These are phyloP conservation scores for Dinoponera quadriceps DNA, from an alignment of 1,140 invertebrate genomes.

Conservation along the genomic window DNA sequence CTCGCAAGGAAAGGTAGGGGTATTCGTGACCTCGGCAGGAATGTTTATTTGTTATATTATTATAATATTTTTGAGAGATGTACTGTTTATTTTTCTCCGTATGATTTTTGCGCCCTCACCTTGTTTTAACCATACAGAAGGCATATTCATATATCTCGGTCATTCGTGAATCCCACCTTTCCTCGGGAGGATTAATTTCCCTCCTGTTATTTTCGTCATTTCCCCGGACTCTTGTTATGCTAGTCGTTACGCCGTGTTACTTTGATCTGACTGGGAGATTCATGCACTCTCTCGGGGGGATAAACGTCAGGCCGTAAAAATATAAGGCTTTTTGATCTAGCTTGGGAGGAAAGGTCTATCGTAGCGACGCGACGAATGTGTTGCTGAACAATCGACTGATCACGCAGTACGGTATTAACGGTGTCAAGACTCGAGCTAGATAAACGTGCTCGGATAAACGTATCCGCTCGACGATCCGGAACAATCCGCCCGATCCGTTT, in stretches of 20 bases:
- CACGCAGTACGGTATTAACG: background rate
- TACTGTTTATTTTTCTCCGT: too few relatives aligned
- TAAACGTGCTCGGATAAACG: background rate
- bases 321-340: background rate
- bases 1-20: too few relatives aligned
- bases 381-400: background rate
- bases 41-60: too few relatives aligned
- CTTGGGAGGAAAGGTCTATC: background rate
- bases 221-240: background rate
- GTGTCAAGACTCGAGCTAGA: background rate
- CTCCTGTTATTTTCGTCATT: background rate
- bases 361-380: background rate
- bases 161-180: too few relatives aligned
- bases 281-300: background rate
- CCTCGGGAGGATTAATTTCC: background rate
- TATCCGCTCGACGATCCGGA: background rate
- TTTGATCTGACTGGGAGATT: background rate
- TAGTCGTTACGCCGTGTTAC: background rate
- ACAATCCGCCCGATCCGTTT: slow-evolving; percentile 61
- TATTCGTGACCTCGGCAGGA: too few relatives aligned
- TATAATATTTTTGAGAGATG: too few relatives aligned
- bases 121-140: too few relatives aligned
- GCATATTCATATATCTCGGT: too few relatives aligned
- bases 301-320: background rate
- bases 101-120: too few relatives aligned